phyloP scores from a whole-genome alignment of 2,113 vertebrate genomes.

The Proteles cristata region DNA sequence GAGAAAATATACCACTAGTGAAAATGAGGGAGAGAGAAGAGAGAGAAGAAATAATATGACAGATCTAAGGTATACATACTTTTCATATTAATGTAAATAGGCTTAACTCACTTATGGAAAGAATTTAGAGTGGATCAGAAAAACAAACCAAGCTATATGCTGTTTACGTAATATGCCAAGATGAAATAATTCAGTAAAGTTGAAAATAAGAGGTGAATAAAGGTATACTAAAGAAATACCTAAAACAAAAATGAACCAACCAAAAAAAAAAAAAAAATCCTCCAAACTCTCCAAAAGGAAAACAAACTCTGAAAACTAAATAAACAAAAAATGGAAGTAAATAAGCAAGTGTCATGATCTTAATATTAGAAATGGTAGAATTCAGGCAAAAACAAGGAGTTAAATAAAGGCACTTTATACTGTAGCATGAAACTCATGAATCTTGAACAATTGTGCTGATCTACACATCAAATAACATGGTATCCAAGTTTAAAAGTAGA shows the following conservation, averaged over 20 bases:
- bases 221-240: not conserved
- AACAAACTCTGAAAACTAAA: not conserved
- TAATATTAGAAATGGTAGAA: not conserved
- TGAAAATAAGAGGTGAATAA: not conserved
- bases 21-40: not conserved
- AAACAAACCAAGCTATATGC: not conserved
- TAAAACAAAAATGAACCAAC: not conserved
- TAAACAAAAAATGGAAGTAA: not conserved
- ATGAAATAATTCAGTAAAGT: not conserved
- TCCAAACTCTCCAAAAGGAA: not conserved
- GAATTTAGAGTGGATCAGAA: not conserved
- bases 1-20: not conserved
- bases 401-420: not conserved
- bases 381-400: not conserved
- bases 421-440: not conserved
- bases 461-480: not conserved
- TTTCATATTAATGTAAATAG: not conserved
- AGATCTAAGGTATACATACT: not conserved
- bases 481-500: not conserved
- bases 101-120: not conserved
- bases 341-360: not conserved
- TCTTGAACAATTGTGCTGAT: not conserved
- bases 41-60: not conserved
- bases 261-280: not conserved
- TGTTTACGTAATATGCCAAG: not conserved